Evolutionary conservation across 2,888 invertebrate species (phyloP).

Genomic region (Patella depressa): DNA sequence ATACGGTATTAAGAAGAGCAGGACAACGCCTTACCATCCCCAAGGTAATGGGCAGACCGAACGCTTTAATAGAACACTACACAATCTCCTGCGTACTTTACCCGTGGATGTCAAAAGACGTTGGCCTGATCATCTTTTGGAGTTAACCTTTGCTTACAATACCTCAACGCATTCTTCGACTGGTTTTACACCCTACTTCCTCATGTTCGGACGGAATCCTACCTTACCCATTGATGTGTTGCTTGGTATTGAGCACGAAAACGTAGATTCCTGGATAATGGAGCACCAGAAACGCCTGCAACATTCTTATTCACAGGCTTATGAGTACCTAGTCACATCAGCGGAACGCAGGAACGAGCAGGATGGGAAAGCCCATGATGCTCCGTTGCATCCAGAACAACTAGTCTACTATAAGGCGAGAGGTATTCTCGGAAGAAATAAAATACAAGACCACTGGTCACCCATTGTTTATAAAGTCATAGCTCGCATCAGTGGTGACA

Average conservation of each 20-base stretch:
- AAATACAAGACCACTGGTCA: conserved; percentile 21
- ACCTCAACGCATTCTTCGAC: conserved; percentile 22
- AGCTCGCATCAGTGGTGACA: neutral
- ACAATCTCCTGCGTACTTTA: conserved; percentile 23
- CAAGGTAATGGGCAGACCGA: conserved; percentile 25
- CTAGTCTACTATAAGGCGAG: conserved; percentile 17
- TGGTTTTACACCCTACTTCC: conserved; percentile 22
- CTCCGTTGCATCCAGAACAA: conserved; percentile 6
- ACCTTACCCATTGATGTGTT: conserved; percentile 28
- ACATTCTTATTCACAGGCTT: neutral
- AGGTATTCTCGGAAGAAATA: conserved; percentile 18
- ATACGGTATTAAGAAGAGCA: conserved; percentile 24
- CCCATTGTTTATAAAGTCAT: conserved; percentile 8
- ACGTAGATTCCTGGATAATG: neutral
- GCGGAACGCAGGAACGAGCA: neutral
- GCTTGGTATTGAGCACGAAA: conserved; percentile 9
- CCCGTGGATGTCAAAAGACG: conserved; percentile 4
- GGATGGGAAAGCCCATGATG: conserved; percentile 15
- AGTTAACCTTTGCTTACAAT: conserved; percentile 22
- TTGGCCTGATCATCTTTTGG: neutral
- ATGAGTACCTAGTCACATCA: neutral
- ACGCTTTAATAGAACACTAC: conserved; percentile 29
- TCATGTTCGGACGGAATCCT: conserved; percentile 34
- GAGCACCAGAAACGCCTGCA: neutral
- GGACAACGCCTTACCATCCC: conserved; percentile 31